Base-by-base conservation (phyloP, 2,888 invertebrate genomes). In the Melipona bicolor region DNA sequence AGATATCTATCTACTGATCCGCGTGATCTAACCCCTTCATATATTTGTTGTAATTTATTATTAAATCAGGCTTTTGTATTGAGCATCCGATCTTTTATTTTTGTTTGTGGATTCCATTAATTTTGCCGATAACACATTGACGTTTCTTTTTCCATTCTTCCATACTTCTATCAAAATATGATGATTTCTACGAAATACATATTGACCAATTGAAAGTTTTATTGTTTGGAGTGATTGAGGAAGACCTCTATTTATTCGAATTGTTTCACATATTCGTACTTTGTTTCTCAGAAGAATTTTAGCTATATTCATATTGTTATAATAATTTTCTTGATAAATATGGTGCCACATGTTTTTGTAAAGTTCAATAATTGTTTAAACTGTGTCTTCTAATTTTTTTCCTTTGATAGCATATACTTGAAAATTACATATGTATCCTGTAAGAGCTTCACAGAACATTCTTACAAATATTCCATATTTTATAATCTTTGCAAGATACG, bases 1-100 rank as follows among this genome's bases (percentile, higher is more conserved):
- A 75, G 64, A 70, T 79, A 79, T 70, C n/a, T n/a, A n/a, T n/a
- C n/a, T n/a, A n/a, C n/a, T 70, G 69, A 50, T 79, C 70, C 19
- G 64, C 75, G n/a, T 59, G 79, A 70, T 74, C 50, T 75, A 70
- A 15, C 3, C 70, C 70, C 69, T 70, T 79, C 56, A 65, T 79
- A 56, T 65, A 79, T 15, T 75, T 90, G 15, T 77, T 78, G 19
- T 65, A 72, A 43, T 77, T 2, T 9, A 61, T 32, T 15, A 76
- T 76, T 0, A 24, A 43, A 4, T 43, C 2, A 71, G 71, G 71
- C 43, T 71, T 71, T 19, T 59, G 54, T 13, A 54, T 70, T 5
- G 54, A 0, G 0, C 3, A 54, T n/a, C 2, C 15, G 69, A 70
- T 70, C 19, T 54, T 24, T 27, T 32, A 54, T 13, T 56, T 36